A percentile compares a stretch with the other conserved stretches of the same genome.
Evolutionary conservation across 2,888 invertebrate genomes (phyloP).

Genomic region (Lithophane leautieri): DNA sequence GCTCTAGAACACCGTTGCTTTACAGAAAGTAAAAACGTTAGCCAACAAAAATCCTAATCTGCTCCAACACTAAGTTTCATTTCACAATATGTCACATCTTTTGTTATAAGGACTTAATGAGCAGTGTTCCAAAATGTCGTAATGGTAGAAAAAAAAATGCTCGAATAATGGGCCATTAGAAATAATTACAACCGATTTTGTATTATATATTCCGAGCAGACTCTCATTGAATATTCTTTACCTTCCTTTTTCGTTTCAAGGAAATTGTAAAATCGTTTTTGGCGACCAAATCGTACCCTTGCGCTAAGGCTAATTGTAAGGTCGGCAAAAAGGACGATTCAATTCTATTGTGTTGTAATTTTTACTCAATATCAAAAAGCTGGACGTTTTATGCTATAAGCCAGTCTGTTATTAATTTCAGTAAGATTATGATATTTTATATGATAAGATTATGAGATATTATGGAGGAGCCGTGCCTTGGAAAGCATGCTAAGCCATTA

Average conservation of each 20-base stretch:
- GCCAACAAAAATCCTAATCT: neutral
- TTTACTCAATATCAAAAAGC: conserved; percentile 41
- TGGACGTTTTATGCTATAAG: conserved; percentile 9
- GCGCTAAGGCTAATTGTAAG: conserved; percentile 56
- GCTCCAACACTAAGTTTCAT: neutral
- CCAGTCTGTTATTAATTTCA: no score
- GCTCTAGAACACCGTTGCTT: no score
- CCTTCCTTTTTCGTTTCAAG: conserved; percentile 48
- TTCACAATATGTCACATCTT: conserved; percentile 23
- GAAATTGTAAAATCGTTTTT: conserved; percentile 60
- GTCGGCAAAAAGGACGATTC: conserved; percentile 42
- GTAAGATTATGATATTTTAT: no score
- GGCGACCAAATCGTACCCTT: conserved; percentile 49
- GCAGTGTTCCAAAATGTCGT: conserved; percentile 24
- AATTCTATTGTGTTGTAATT: conserved; percentile 56
- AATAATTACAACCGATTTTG: conserved; percentile 51
- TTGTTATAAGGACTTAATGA: conserved; percentile 17
- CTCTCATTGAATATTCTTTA: conserved; percentile 42
- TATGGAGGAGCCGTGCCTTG: no score
- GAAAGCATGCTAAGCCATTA: no score
- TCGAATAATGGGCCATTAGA: conserved; percentile 54
- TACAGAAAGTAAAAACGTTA: neutral
- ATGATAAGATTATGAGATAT: no score
- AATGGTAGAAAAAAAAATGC: conserved; percentile 46
- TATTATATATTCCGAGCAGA: conserved; percentile 51